These are phyloP conservation scores for Agrochola macilenta DNA, from an alignment of 2,888 invertebrate species.

Conservation along the genomic window DNA sequence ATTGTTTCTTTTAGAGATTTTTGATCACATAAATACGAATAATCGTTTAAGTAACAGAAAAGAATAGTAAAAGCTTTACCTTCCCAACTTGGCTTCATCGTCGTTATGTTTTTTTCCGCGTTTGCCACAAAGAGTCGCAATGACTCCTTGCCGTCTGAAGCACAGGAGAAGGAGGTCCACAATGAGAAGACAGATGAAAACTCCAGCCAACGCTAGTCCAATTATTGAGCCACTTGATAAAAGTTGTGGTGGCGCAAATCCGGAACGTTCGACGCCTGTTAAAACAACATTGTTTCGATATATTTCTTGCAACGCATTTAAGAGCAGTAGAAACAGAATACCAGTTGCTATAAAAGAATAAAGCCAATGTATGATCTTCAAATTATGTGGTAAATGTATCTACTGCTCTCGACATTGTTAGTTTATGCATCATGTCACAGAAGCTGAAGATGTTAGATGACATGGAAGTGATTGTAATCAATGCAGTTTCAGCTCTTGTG, in stretches of 20 bases:
- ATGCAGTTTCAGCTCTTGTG: constrained; percentile 75
- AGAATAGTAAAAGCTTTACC: constrained; percentile 89
- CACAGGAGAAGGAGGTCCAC: constrained; percentile 96
- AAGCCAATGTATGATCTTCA: constrained; percentile 54
- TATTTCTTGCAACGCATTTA: constrained; percentile 40
- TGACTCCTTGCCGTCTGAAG: constrained; percentile 92
- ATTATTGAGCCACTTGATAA: constrained; percentile 95
- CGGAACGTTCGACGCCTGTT: constrained; percentile 87
- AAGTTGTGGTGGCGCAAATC: constrained; percentile 88
- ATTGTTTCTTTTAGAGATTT: constrained; percentile 56
- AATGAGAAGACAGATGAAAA: constrained; percentile 94
- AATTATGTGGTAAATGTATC: constrained; percentile 69
- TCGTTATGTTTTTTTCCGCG: constrained; percentile 93
- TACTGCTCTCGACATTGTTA: constrained; percentile 85
- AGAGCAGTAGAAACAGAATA: constrained; percentile 82
- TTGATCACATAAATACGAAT: constrained; percentile 37
- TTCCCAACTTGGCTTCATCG: constrained; percentile 95
- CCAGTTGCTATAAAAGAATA: constrained; percentile 49
- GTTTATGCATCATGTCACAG: constrained; percentile 86
- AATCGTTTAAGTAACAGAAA: constrained; percentile 1
- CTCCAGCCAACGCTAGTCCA: constrained; percentile 95
- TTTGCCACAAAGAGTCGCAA: constrained; percentile 93
- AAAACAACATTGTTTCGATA: constrained; percentile 69
- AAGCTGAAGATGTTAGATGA: constrained; percentile 87
- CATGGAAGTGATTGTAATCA: constrained; percentile 85